Percentiles rank a stretch among this genome's conserved stretches.
Evolutionary conservation across 2,888 invertebrate species (phyloP).

Genomic region (Metellina segmentata): DNA sequence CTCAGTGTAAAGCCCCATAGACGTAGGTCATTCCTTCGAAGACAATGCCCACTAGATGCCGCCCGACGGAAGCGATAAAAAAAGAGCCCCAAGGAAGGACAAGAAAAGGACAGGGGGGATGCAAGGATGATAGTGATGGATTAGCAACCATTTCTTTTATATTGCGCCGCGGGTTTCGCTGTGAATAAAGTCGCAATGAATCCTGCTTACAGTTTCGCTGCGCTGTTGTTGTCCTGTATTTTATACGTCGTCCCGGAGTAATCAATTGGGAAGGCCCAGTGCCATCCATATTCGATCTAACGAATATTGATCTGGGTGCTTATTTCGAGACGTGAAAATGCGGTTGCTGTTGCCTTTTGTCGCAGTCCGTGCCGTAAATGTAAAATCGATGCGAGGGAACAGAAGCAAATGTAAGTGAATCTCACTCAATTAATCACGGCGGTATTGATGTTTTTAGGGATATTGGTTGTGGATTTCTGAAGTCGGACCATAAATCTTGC

Average conservation of each 20-base stretch:
- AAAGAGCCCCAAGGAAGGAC: background rate
- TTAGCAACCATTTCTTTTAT: background rate
- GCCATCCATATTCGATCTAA: background rate
- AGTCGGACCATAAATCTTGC: background rate
- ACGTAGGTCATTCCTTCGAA: background rate
- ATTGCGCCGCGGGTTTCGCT: background rate
- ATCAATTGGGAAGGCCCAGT: background rate
- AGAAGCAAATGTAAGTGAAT: background rate
- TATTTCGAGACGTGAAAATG: background rate
- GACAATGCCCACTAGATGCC: background rate
- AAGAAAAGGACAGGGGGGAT: background rate
- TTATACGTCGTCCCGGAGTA: background rate
- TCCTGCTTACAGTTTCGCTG: background rate
- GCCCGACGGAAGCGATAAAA: background rate
- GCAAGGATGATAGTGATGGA: constrained; percentile 2
- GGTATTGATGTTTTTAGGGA: background rate
- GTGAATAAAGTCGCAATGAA: background rate
- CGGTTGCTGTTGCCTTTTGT: background rate
- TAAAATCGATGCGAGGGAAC: background rate
- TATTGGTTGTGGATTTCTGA: background rate
- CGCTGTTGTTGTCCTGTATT: background rate
- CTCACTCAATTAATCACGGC: background rate
- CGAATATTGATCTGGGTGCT: background rate
- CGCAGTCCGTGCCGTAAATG: background rate
- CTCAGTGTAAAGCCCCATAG: constrained; percentile 4